Base-by-base conservation (phyloP, 2,113 vertebrate genomes). In the Microcebus ravelobensis region DNA sequence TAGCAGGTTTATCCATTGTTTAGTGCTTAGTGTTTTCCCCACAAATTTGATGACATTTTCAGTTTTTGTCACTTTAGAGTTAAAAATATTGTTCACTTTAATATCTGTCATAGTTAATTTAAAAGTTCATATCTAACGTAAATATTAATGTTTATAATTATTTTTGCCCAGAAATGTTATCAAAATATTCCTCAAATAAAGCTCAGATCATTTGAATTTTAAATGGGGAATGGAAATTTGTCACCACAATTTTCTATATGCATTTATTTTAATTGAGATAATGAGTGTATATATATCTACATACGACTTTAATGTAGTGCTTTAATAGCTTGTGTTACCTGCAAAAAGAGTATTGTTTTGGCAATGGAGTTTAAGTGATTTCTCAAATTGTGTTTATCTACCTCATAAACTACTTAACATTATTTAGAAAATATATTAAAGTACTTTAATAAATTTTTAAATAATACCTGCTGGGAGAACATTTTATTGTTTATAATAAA, bases 401-500 rank as follows among this genome's bases (percentile, higher is more conserved):
- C 2, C 13, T 88, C 6, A 82, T 57, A 85, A 74, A 25, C 1
- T 55, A 50, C 14, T 90, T 90, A 57, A 25, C 29, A 83, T 48
- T 84, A 70, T 63, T 85, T 96, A 71, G 8, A 94, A 93, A 90
- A 91, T 68, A 1, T 8, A 59, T 36, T 29, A 39, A 74, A 80
- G 0, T 82, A 70, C 3, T 70, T 89, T 82, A 86, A 27, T 29
- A 76, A 42, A 65, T 59, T 87, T 86, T 42, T 6, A 50, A 94
- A 50, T 81, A 70, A 45, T n/a, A 57, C 3, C 50, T 94, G 5
- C 42, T 80, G n/a, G 10, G 15, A 93, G 31, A 34, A 10, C n/a
- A 83, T 39, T 93, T 71, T 86, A 36, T 91, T 98, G 1, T 68
- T 89, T 93, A 61, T 79, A 79, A 90, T 88, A 68, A 65, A 86